Evolutionary conservation across 2,797 vertebrate genomes (phyloP), one percentile per base, ranked within the genome.

Genomic region (Hippoglossus hippoglossus): DNA sequence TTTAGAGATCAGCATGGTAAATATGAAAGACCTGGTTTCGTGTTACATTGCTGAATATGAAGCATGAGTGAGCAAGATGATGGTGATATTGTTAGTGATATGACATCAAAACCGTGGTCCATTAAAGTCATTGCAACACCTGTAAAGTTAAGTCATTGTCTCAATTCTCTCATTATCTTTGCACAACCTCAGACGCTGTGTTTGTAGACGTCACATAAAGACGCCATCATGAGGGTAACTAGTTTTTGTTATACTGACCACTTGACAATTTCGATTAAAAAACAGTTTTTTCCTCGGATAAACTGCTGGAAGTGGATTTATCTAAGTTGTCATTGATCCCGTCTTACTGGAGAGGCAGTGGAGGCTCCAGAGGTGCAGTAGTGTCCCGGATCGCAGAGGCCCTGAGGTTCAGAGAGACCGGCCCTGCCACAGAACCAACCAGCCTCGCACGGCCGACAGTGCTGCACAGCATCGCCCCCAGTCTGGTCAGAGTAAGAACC

Each of bases 361-460:
- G 73, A 91, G 74, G 96, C 95, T 53, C 96, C 96, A 56, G 91
- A 92, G 0, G 77, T 91, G 85, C 96, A 98, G 90, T 94, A 97
- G 87, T 96, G 81, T 0, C 96, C 96, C 0, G 94, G 79, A 39
- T 90, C 90, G 87, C 97, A 98, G 11, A 10, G 87, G 51, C 95
- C 97, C 83, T 97, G 92, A n/a, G 96, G 95, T 26, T 73, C 41
- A 1, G 91, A 66, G 46, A 97, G 92, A 26, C 95, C 96, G 3
- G 90, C 31, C 68, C 70, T 83, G 62, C 94, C 90, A 86, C 97
- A 98, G 92, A 94, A 97, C 77, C 83, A 91, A 15, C 96, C 96
- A 0, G 94, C 93, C 21, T 89, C 91, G 80, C 97, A 99, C 5
- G 83, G 91, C 8, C 93, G 83, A 87, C 97, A 98, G 26, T 94